Evolutionary conservation across 2,797 vertebrate species (phyloP).

Genomic region (Aeoliscus strigatus): DNA sequence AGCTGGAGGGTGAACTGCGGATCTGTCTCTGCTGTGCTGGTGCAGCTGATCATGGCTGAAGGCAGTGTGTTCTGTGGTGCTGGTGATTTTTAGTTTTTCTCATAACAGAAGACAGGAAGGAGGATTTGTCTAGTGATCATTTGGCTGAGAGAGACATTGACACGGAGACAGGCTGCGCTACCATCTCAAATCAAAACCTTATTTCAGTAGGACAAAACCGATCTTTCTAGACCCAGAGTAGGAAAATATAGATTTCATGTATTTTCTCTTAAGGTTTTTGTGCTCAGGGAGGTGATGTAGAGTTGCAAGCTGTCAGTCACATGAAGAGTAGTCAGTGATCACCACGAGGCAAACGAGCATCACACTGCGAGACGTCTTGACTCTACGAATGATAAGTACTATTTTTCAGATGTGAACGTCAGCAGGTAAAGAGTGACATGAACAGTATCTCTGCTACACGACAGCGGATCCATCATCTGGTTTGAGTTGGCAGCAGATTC

Average conservation of each 20-base stretch:
- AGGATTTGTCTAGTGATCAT: conserved; percentile 38
- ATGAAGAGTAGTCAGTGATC: conserved; percentile 14
- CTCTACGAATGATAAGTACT: not conserved
- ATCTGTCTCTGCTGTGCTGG: conserved; percentile 60
- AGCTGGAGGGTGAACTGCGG: too few species aligned
- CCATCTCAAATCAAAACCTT: conserved; percentile 38
- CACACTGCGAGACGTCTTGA: conserved; percentile 5
- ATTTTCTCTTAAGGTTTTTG: conserved; percentile 23
- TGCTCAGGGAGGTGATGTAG: conserved; percentile 10
- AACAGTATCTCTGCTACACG: conserved; percentile 22
- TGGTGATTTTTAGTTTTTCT: conserved; percentile 47
- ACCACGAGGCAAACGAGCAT: conserved; percentile 33
- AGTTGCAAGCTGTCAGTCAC: conserved; percentile 2
- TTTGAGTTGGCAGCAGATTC: conserved; percentile 34
- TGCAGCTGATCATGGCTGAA: conserved; percentile 63
- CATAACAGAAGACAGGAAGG: conserved; percentile 22
- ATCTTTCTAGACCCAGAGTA: too few species aligned
- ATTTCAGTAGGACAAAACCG: not conserved
- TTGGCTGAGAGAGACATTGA: conserved; percentile 36
- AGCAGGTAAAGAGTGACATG: not conserved
- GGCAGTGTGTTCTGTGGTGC: conserved; percentile 69
- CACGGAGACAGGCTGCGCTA: conserved; percentile 16
- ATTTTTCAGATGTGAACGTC: conserved; percentile 1
- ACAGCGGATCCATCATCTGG: conserved; percentile 8
- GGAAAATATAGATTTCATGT: not conserved